Evolutionary conservation across 1,140 invertebrate genomes (phyloP), one percentile per base, ranked within the genome.

Genomic region (Drosophila equinoxialis): DNA sequence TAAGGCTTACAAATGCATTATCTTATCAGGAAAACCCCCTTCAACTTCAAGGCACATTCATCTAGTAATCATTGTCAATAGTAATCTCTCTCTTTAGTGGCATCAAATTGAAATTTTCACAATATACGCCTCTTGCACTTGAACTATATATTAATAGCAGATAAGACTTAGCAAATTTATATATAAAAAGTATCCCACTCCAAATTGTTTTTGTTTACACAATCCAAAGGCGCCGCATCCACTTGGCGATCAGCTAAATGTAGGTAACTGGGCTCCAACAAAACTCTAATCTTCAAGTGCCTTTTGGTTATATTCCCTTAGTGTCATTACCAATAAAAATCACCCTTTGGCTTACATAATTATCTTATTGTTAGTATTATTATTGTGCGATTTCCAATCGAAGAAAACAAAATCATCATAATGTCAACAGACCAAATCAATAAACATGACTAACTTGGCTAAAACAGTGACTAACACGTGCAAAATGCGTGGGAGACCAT

Each of bases 51-150:
- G 69, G 62, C 68, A 59, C 70, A 60, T 78, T 58, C 79, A 87
- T 82, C 67, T 68, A 70, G 61, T 45, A 63, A 58, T 48, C 41
- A 51, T 20, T 51, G 57, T 51, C 33, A 37, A 37, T 35, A 20
- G 59, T 37, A 45, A 68, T 48, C 73, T 63, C 74, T 63, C 74
- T 72, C 65, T 59, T 42, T 64, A 58, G 39, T 51, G 48, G 48
- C 55, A 33, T 66, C 54, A 51, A 54, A 41, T 60, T 48, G 39
- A 51, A 65, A 62, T 77, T 57, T 55, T 59, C 73, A 68, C 69
- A 65, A 79, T 85, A 73, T 81, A 67, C 80, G 65, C 76, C 57
- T 82, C 74, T 87, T 86, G 84, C 83, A 87, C 83, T 87, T 87
- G 84, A 86, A 89, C 73, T 72, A 69, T 41, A 35, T 35, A 6